Evolutionary conservation across 2,113 vertebrate species (phyloP).

Genomic region (Sorex araneus): DNA sequence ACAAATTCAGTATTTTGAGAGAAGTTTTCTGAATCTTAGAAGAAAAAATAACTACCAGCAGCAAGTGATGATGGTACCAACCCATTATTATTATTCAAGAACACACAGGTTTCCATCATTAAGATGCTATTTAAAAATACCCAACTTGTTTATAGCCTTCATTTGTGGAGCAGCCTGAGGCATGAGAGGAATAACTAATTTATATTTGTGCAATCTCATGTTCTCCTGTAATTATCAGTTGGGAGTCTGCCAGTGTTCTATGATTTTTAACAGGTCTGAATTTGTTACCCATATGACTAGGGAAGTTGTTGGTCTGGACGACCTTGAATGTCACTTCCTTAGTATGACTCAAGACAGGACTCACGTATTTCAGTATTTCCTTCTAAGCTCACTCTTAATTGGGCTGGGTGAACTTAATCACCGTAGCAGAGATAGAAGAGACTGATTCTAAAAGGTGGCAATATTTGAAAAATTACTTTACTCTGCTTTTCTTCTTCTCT

Average conservation of each 20-base stretch:
- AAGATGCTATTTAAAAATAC: slow-evolving; percentile 30
- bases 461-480: neutral
- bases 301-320: neutral
- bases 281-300: neutral
- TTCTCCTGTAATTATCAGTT: slow-evolving; percentile 47
- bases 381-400: slow-evolving; percentile 2
- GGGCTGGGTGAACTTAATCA: neutral
- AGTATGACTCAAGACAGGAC: neutral
- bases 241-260: neutral
- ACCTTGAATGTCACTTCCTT: neutral
- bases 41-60: neutral
- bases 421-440: neutral
- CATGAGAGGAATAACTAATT: slow-evolving; percentile 25
- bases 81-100: neutral
- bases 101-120: slow-evolving; percentile 29
- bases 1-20: neutral
- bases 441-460: neutral
- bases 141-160: slow-evolving; percentile 22
- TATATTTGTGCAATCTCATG: slow-evolving; percentile 17
- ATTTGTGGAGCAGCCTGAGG: slow-evolving; percentile 11
- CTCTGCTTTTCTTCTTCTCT: neutral
- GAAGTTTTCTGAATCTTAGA: neutral
- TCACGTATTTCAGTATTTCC: neutral
- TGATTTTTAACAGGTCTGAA: slow-evolving; percentile 28
- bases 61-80: neutral